Conservation (phyloP, 1,140 invertebrate species). For the Heliothis subflexa region DNA sequence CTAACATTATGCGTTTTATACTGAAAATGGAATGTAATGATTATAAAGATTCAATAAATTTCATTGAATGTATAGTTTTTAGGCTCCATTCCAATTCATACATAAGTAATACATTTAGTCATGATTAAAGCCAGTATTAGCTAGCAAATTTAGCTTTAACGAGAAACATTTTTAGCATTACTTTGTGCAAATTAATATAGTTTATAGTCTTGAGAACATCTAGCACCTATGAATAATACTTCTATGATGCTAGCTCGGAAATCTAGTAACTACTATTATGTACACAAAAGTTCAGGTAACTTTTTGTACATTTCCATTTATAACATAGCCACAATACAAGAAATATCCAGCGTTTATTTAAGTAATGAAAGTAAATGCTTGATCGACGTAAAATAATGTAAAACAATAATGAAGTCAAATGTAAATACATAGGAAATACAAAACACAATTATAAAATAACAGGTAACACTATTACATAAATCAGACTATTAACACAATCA, state of each 20-base stretch:
- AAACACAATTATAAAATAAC: constrained; percentile 61
- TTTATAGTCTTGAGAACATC: constrained; percentile 51
- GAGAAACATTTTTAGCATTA: neutral
- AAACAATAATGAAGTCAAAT: constrained; percentile 41
- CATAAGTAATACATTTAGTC: neutral
- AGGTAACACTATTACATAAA: constrained; percentile 69
- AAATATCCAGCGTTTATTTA: constrained; percentile 36
- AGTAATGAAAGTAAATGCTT: constrained; percentile 56
- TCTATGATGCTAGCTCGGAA: constrained; percentile 54
- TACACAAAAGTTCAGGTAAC: constrained; percentile 79
- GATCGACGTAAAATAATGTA: constrained; percentile 48
- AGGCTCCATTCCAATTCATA: constrained; percentile 32
- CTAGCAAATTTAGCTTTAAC: neutral
- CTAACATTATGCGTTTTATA: constrained; percentile 64
- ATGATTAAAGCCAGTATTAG: constrained; percentile 34
- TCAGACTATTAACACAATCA: constrained; percentile 70
- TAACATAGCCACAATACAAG: constrained; percentile 43
- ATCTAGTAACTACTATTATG: constrained; percentile 55
- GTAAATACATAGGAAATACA: constrained; percentile 43
- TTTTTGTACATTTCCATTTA: constrained; percentile 76
- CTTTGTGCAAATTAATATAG: constrained; percentile 37
- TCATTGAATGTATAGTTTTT: constrained; percentile 13
- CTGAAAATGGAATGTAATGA: constrained; percentile 73
- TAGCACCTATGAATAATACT: constrained; percentile 65
- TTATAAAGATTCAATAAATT: neutral